Evolutionary conservation across 1,140 invertebrate genomes (phyloP).

Genomic region (Pseudomyrmex concolor): DNA sequence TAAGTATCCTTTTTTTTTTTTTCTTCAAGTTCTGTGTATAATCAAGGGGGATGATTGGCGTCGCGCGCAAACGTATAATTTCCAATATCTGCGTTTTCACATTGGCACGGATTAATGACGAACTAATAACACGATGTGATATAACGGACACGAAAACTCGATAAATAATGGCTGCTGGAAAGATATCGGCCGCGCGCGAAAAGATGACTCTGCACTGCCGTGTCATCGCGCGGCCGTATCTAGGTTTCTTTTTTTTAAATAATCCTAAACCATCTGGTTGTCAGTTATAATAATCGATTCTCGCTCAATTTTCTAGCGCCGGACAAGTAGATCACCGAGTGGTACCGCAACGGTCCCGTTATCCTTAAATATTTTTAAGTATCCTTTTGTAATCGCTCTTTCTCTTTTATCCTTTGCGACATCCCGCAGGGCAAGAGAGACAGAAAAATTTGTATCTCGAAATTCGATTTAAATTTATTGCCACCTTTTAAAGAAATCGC

Average conservation of each 20-base stretch:
- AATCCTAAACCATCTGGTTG: constrained; percentile 14
- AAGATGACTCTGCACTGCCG: constrained; percentile 35
- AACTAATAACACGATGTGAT: constrained; percentile 44
- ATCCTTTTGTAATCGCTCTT: background rate
- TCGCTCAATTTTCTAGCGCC: background rate
- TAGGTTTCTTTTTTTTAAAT: background rate
- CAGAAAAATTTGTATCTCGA: background rate
- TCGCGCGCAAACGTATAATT: constrained; percentile 44
- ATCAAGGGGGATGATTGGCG: constrained; percentile 50
- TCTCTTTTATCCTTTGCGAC: background rate
- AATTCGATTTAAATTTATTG: constrained; percentile 29
- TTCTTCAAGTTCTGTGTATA: constrained; percentile 16
- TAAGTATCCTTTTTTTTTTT: background rate
- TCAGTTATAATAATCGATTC: constrained; percentile 39
- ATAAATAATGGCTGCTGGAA: constrained; percentile 26
- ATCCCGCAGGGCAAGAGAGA: background rate
- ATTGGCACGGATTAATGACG: constrained; percentile 53
- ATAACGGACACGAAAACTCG: constrained; percentile 49
- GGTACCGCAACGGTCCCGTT: constrained; percentile 17
- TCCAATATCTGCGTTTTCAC: constrained; percentile 40
- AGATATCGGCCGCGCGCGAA: constrained; percentile 2
- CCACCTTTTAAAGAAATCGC: background rate
- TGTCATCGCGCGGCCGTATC: constrained; percentile 3
- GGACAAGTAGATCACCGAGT: background rate
- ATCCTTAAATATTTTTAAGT: constrained; percentile 4